Evolutionary conservation across 53 echinoderm and acorn worm species (phyloP), one percentile per base, ranked within the genome.

Genomic region (Actinopyga echinites): DNA sequence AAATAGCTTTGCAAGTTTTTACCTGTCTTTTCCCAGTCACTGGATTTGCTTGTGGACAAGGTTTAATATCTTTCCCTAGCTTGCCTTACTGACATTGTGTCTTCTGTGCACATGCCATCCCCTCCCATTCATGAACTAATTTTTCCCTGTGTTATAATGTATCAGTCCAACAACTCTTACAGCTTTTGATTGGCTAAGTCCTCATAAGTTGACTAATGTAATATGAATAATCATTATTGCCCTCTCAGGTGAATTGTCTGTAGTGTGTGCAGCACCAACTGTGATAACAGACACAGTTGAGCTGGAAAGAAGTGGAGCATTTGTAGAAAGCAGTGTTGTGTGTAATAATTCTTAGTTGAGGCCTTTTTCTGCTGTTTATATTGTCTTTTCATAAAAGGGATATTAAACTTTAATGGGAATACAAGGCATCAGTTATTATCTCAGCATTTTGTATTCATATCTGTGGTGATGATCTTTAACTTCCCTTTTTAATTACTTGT

Each of bases 181-280:
- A 71, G 71, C 45, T 71, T 71, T 44, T 71, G 71, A 71, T 71
- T 71, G 71, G 71, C 24, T 44, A 21, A 40, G 40, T 30, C 22
- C 38, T 71, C 42, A 21, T 71, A 24, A 71, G 42, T 40, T 71
- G 40, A 71, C 71, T 40, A 23, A 71, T 13, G 42, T 7, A 44
- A 22, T 40, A 71, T 71, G 71, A 71, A 71, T 71, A 71, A 2
- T 21, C 71, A 71, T 71, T 71, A n/a, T 71, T 40, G 71, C 42
- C 40, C 40, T 66, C 66, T 30, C 65, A 34, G 35, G 49, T 49
- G 49, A 49, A 49, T 49, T 49, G 15, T 49, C 15, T 49, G 49
- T 49, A 49, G 49, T 17, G 49, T 49, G 49, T 49, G 49, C 17
- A 49, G 49, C 49, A 49, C 49, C 49, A 49, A 15, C 31, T 40